These are phyloP conservation scores for Trichonephila clavipes DNA, from an alignment of 1,140 invertebrate species.

Conservation along the genomic window DNA sequence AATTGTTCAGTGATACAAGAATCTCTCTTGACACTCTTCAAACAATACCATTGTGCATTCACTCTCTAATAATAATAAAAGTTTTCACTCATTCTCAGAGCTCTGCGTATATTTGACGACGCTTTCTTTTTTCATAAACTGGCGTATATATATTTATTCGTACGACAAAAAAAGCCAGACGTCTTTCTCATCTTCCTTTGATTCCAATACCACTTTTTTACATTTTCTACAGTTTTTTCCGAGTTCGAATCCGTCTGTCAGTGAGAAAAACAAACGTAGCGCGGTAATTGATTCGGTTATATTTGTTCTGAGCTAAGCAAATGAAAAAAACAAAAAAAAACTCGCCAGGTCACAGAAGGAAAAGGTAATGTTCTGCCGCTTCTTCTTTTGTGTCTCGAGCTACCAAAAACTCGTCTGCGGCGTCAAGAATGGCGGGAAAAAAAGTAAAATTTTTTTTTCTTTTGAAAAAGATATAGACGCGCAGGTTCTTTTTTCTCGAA, in stretches of 20 bases:
- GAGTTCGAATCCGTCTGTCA: not conserved
- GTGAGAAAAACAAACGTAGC: not conserved
- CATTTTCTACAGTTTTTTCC: not conserved
- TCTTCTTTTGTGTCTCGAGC: not conserved
- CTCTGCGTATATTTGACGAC: not conserved
- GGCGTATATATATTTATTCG: too few relatives aligned
- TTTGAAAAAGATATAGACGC: too few relatives aligned
- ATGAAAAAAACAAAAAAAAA: not conserved
- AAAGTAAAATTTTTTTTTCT: too few relatives aligned
- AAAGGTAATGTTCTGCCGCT: not conserved
- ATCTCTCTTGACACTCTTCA: too few relatives aligned
- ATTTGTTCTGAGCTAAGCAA: not conserved
- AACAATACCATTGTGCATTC: not conserved
- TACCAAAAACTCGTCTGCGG: not conserved
- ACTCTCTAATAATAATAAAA: not conserved
- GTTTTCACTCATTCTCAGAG: not conserved
- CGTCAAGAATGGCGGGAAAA: not conserved
- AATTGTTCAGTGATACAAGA: not conserved
- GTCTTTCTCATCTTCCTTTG: not conserved
- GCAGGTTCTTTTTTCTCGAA: too few relatives aligned
- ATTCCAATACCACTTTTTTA: too few relatives aligned
- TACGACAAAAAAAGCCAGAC: not conserved
- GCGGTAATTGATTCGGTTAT: constrained; percentile 27
- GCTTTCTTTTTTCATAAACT: not conserved
- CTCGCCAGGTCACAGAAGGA: not conserved